phyloP scores from a whole-genome alignment of 2,113 vertebrate genomes.

The Albula goreensis region DNA sequence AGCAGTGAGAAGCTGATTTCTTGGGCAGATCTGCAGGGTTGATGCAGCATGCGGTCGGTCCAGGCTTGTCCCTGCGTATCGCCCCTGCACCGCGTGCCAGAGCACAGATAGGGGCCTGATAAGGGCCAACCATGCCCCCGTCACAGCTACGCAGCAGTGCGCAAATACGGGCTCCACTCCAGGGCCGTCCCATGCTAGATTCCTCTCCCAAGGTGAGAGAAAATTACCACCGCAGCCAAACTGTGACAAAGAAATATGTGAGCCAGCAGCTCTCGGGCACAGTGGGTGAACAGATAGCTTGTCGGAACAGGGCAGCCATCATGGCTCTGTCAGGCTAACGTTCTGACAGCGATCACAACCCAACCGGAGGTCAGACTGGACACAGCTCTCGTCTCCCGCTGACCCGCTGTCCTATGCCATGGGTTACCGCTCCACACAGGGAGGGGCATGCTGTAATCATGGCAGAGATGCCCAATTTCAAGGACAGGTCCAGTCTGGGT shows the following conservation, averaged over 20 bases:
- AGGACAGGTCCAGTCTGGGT: background rate
- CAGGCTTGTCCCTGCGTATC: constrained; percentile 31
- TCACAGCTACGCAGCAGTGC: background rate
- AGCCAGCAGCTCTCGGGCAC: background rate
- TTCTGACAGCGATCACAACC: background rate
- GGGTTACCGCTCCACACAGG: background rate
- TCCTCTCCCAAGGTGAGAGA: background rate
- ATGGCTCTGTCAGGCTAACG: background rate
- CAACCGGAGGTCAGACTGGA: background rate
- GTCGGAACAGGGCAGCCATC: background rate
- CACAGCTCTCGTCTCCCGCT: background rate
- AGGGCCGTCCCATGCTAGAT: background rate
- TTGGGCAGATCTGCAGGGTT: constrained; percentile 26
- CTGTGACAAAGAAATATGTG: background rate
- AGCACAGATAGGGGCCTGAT: constrained; percentile 32
- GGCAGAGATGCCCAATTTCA: background rate
- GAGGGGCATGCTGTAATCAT: background rate
- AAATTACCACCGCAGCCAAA: constrained; percentile 8
- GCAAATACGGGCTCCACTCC: background rate
- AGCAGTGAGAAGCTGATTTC: constrained; percentile 26
- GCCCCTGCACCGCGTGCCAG: constrained; percentile 11
- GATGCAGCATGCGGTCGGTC: constrained; percentile 1
- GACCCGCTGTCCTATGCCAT: background rate
- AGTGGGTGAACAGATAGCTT: background rate
- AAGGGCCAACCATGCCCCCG: constrained; percentile 21